Conservation (phyloP, 53 echinoderm and acorn worm genomes). For the Temnopleurus reevesii region DNA sequence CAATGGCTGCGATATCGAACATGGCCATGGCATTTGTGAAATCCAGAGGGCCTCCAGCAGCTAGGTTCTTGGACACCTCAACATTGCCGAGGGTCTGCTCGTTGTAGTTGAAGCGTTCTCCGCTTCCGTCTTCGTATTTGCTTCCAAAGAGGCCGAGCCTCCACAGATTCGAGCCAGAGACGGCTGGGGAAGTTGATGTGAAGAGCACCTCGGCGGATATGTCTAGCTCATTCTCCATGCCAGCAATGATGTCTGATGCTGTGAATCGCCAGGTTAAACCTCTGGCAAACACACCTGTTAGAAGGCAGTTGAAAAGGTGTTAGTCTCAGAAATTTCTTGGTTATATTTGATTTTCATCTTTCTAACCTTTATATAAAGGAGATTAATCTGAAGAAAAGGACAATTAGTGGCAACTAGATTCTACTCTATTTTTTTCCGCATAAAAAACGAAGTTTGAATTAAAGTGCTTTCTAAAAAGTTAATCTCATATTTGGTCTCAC, state of each 20-base stretch:
- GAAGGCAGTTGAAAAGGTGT: not conserved
- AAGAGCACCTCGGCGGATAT: conserved; percentile 71
- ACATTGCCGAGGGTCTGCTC: conserved; percentile 65
- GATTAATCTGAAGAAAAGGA: no score
- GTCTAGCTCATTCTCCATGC: conserved; percentile 70
- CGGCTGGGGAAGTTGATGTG: conserved; percentile 59
- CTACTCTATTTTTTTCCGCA: no score
- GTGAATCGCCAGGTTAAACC: conserved; percentile 62
- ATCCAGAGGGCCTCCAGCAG: conserved; percentile 53
- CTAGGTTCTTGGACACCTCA: conserved; percentile 64
- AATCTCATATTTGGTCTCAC: no score
- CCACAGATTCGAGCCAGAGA: conserved; percentile 74
- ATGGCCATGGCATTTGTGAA: conserved; percentile 66
- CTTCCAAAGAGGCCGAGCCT: conserved; percentile 86
- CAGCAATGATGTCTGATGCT: conserved; percentile 71
- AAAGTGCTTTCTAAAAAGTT: no score
- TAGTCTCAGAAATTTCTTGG: no score
- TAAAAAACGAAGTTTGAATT: no score
- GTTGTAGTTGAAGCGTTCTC: conserved; percentile 78
- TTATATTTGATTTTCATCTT: no score
- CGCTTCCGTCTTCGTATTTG: conserved; percentile 73
- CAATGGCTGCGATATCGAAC: conserved; percentile 80
- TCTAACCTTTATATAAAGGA: no score
- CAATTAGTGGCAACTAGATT: no score
- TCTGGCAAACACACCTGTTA: conserved; percentile 71